Evolutionary conservation across 1,140 invertebrate genomes (phyloP).

Genomic region (Charaxes varanes): DNA sequence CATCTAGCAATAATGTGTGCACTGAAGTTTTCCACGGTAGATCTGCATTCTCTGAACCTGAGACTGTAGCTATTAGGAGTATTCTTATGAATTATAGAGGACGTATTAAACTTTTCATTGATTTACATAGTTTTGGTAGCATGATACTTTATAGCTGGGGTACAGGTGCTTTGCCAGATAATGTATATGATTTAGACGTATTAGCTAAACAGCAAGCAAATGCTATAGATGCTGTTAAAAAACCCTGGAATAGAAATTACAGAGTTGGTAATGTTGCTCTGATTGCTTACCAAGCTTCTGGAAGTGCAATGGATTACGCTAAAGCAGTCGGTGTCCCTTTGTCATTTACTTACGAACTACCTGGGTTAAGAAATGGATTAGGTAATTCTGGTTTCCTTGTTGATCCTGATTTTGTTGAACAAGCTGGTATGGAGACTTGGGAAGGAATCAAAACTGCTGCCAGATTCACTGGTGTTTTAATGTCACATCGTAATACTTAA

Average conservation of each 20-base stretch:
- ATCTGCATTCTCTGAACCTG: slow-evolving; percentile 82
- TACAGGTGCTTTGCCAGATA: slow-evolving; percentile 67
- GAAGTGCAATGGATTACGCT: slow-evolving; percentile 32
- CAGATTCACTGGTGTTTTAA: slow-evolving; percentile 4
- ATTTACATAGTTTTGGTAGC: slow-evolving; percentile 79
- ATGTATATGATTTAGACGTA: slow-evolving; percentile 52
- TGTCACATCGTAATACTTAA: not conserved
- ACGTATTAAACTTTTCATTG: slow-evolving; percentile 73
- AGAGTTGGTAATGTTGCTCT: slow-evolving; percentile 73
- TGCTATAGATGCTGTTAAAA: slow-evolving; percentile 33
- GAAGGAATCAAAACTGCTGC: slow-evolving; percentile 20
- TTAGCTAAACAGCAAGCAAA: slow-evolving; percentile 56
- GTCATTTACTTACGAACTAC: slow-evolving; percentile 16
- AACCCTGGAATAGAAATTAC: slow-evolving; percentile 52
- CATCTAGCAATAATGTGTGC: slow-evolving; percentile 74
- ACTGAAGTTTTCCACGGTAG: slow-evolving; percentile 80
- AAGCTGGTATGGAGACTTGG: slow-evolving; percentile 21
- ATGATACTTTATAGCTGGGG: slow-evolving; percentile 79
- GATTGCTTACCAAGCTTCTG: slow-evolving; percentile 61
- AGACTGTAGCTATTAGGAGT: slow-evolving; percentile 66
- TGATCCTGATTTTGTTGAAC: slow-evolving; percentile 17
- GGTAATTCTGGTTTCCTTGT: slow-evolving; percentile 14
- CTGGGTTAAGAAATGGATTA: slow-evolving; percentile 1
- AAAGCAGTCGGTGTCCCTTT: slow-evolving; percentile 47
- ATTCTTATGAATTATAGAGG: slow-evolving; percentile 44